Evolutionary conservation across 2,888 invertebrate genomes (phyloP).

Genomic region (Erebia palarica): DNA sequence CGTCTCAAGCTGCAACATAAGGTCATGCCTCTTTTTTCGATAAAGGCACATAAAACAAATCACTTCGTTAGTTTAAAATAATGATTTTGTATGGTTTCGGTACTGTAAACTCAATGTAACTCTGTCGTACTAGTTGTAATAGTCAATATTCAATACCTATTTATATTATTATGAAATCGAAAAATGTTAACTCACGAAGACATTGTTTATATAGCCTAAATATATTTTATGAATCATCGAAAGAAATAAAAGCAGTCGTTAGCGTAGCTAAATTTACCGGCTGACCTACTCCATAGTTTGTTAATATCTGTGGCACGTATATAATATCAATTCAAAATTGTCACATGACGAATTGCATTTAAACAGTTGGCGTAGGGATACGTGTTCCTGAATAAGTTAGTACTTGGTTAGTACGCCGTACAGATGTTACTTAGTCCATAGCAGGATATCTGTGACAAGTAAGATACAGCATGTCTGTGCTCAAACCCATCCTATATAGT

Average conservation of each 20-base stretch:
- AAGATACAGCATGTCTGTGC: conserved; percentile 14
- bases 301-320: conserved; percentile 40
- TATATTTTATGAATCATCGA: conserved; percentile 16
- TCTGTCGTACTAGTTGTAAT: too few relatives aligned
- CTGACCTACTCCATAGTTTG: conserved; percentile 35
- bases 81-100: too few relatives aligned
- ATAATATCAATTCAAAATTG: conserved; percentile 44
- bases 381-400: too few relatives aligned
- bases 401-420: conserved; percentile 12
- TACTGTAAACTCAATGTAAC: too few relatives aligned
- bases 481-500: neutral
- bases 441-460: conserved; percentile 19
- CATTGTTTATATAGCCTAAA: conserved; percentile 12
- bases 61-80: too few relatives aligned
- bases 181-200: conserved; percentile 12
- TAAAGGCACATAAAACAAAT: neutral
- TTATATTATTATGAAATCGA: neutral
- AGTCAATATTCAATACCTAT: neutral
- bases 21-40: too few relatives aligned
- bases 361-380: conserved; percentile 30
- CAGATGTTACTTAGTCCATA: conserved; percentile 22
- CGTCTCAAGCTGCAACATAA: neutral
- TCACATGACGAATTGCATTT: conserved; percentile 44
- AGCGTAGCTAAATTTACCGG: conserved; percentile 26
- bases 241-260: neutral